phyloP scores from a whole-genome alignment of 2,888 invertebrate genomes.

The Lasioglossum oenotherae region DNA sequence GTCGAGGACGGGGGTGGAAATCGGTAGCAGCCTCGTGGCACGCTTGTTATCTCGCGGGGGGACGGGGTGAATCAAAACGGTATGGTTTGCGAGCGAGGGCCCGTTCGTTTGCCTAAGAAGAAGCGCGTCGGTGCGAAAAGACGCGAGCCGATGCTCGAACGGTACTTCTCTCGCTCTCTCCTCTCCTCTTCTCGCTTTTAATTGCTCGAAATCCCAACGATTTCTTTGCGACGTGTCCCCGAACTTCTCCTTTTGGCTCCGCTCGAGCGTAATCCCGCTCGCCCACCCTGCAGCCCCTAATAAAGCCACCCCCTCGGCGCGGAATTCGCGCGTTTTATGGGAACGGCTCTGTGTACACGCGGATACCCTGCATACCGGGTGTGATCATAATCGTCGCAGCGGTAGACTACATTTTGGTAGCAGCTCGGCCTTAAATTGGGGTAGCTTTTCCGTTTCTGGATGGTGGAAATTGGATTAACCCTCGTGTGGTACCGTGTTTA shows the following conservation, averaged over 20 bases:
- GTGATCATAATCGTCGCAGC: neutral
- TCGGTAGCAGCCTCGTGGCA: neutral
- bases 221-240: conserved; percentile 53
- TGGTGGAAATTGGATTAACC: neutral
- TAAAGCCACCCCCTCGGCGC: conserved; percentile 53
- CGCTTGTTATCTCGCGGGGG: conserved; percentile 60
- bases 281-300: conserved; percentile 37
- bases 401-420: neutral
- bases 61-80: conserved; percentile 43
- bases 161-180: conserved; percentile 8
- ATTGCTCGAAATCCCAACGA: conserved; percentile 74
- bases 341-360: conserved; percentile 8
- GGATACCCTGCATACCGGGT: conserved; percentile 2
- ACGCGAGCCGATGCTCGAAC: conserved; percentile 54
- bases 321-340: conserved; percentile 56
- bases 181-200: conserved; percentile 68
- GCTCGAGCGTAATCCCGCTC: conserved; percentile 31
- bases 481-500: too few species aligned
- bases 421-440: neutral
- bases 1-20: neutral
- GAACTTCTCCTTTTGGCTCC: conserved; percentile 43
- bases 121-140: conserved; percentile 60
- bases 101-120: conserved; percentile 35
- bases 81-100: neutral
- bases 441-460: neutral